Evolutionary conservation across 1,140 invertebrate genomes (phyloP), one percentile per base, ranked within the genome.

Genomic region (Watersipora subatra): DNA sequence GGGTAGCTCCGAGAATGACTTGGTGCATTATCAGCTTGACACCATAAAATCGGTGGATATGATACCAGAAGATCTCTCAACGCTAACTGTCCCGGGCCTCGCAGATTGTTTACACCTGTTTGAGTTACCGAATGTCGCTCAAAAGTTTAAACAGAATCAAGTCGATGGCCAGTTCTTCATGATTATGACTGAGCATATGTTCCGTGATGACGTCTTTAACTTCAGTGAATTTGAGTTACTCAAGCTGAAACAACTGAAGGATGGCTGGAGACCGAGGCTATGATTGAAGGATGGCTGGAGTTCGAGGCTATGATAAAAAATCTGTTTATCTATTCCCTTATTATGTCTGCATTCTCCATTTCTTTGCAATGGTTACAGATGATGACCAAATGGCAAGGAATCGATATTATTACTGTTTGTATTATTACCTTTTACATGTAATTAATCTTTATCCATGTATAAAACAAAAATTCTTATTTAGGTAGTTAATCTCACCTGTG

Each of bases 121-220:
- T 22, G 27, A 59, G 17, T 25, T 59, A 28, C 22, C 58, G 17
- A 28, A 59, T 28, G 58, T 28, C 17, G 58, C 58, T 28, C 22
- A 59, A 7, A 59, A 59, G 58, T 59, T 59, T 28, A 24, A 17
- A 28, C 58, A 59, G 58, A 24, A 59, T 17, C 58, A 59, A 28
- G 22, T 59, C 22, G 58, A 59, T 28, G 58, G 58, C 7, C 58
- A 59, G 22, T 59, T 59, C 58, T 59, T 59, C 22, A 28, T 59
- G 58, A 28, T 28, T 7, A 59, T 59, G 58, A 24, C 7, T 24
- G 58, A 59, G 7, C 22, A 24, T 22, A 59, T 59, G 58, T 59
- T 59, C 22, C 7, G 27, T 7, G 58, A 59, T 22, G 27, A 28
- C 17, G 22, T 17, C 7, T 59, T 59, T 22, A 28, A 59, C 58